Conservation (phyloP, 2,797 vertebrate species). For the Semaprochilodus insignis region DNA sequence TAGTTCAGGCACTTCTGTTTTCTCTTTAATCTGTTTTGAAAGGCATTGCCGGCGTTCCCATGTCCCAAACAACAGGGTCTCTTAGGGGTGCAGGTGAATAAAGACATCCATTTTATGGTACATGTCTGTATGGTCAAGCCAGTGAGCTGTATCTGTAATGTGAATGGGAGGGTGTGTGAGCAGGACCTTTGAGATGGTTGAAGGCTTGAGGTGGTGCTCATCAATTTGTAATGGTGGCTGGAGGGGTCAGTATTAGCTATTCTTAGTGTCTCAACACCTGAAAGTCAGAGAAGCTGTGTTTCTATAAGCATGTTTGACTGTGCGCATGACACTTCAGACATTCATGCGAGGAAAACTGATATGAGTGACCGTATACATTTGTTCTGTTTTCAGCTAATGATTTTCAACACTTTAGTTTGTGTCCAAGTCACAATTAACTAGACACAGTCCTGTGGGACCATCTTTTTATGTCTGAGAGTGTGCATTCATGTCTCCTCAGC, state of each 20-base stretch:
- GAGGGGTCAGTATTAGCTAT: slow-evolving; percentile 32
- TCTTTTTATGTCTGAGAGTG: neutral
- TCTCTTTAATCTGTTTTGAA: slow-evolving; percentile 27
- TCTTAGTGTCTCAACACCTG: slow-evolving; percentile 54
- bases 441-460: slow-evolving; percentile 13
- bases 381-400: neutral
- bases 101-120: slow-evolving; percentile 15
- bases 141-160: neutral
- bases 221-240: slow-evolving; percentile 12
- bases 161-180: neutral
- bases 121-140: neutral
- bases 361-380: neutral
- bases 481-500: slow-evolving; percentile 73
- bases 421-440: neutral
- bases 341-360: neutral
- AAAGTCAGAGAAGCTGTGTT: slow-evolving; percentile 30
- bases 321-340: slow-evolving; percentile 10
- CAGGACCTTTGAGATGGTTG: neutral
- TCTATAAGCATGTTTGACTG: neutral
- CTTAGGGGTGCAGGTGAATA: neutral
- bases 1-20: slow-evolving; percentile 49
- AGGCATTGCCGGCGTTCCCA: neutral
- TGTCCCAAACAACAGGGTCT: slow-evolving; percentile 12
- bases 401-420: slow-evolving; percentile 3
- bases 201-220: slow-evolving; percentile 2